Evolutionary conservation across 2,797 vertebrate species (phyloP).

Genomic region (Poecilia velifera): DNA sequence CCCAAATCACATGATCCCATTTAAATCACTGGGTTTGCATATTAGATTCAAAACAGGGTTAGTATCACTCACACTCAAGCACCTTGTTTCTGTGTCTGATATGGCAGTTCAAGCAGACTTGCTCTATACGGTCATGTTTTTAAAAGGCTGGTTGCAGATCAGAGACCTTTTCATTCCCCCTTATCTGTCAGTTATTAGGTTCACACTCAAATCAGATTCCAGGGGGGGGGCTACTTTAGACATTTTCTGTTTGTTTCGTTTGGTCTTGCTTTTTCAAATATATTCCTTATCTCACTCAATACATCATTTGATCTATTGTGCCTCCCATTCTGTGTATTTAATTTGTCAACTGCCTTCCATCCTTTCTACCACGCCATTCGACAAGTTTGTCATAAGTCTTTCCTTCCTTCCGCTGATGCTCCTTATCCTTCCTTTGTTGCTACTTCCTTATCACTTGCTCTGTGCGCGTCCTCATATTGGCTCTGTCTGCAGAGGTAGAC

Average conservation of each 20-base stretch:
- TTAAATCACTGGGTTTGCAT: constrained; percentile 31
- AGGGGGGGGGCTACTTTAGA: constrained; percentile 31
- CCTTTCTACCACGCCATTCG: background rate
- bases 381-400: constrained; percentile 23
- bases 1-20: constrained; percentile 23
- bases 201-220: constrained; percentile 23
- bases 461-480: constrained; percentile 48
- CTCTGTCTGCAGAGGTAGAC: constrained; percentile 65
- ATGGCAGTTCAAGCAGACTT: constrained; percentile 18
- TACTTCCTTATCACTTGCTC: constrained; percentile 33
- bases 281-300: constrained; percentile 36
- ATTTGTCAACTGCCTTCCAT: constrained; percentile 25
- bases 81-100: constrained; percentile 32
- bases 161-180: constrained; percentile 30
- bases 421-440: constrained; percentile 34
- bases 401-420: constrained; percentile 13
- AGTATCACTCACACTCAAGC: constrained; percentile 19
- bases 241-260: constrained; percentile 34
- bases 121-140: constrained; percentile 29
- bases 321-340: constrained; percentile 28
- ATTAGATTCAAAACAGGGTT: constrained; percentile 27
- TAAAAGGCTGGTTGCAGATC: constrained; percentile 41
- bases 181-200: constrained; percentile 55
- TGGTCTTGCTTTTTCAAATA: constrained; percentile 26
- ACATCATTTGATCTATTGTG: constrained; percentile 32